Conservation (phyloP, 2,113 vertebrate species). For the Chlorodrepanis virens region DNA sequence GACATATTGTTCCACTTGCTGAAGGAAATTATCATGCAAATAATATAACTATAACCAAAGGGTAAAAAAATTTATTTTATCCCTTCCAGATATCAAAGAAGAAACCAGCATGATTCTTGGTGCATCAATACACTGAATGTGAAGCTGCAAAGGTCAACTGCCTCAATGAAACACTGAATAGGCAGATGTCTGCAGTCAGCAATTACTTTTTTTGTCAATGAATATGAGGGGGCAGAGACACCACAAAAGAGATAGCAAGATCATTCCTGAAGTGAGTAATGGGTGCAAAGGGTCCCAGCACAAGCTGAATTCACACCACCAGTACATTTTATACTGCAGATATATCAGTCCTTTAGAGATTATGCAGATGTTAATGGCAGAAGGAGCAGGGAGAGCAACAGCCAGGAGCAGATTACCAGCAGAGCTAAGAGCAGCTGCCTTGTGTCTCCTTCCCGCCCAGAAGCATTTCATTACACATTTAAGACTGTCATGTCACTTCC, state of each 20-base stretch:
- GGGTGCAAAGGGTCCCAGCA: background rate
- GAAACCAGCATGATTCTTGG: background rate
- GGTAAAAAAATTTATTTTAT: background rate
- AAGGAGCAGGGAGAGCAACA: background rate
- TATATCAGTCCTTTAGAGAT: background rate
- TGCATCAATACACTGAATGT: background rate
- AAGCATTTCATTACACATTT: background rate
- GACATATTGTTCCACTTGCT: background rate
- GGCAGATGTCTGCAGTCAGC: background rate
- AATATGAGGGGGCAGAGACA: background rate
- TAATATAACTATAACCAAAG: background rate
- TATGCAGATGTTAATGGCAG: background rate
- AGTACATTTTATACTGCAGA: background rate
- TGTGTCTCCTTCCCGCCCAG: background rate
- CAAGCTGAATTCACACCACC: background rate
- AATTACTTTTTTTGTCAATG: background rate
- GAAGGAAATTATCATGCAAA: background rate
- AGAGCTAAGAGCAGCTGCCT: background rate
- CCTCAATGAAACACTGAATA: background rate
- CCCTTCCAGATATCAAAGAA: slow-evolving; percentile 6
- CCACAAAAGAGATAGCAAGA: background rate
- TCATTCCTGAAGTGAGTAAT: background rate
- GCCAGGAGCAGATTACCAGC: background rate
- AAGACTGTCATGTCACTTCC: background rate
- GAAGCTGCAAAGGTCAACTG: background rate